These are phyloP conservation scores for Drosophila incognita DNA, from an alignment of 2,888 invertebrate genomes.

Conservation along the genomic window DNA sequence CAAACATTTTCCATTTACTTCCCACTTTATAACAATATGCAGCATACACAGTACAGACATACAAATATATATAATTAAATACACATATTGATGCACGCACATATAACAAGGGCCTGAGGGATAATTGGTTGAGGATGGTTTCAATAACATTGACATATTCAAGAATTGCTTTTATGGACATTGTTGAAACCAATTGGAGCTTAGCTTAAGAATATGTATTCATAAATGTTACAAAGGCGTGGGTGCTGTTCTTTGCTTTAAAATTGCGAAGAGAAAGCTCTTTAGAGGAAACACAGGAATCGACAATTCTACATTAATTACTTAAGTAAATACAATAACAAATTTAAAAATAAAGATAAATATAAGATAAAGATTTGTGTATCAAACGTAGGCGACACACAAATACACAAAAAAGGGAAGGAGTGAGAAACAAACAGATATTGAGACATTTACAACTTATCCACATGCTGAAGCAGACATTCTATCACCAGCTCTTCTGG, in stretches of 20 bases:
- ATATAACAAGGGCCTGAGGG: conserved; percentile 70
- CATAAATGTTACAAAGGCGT: conserved; percentile 15
- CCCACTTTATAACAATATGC: conserved; percentile 47
- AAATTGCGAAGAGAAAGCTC: conserved; percentile 59
- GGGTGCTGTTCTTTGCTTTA: conserved; percentile 19
- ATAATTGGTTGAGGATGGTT: conserved; percentile 40
- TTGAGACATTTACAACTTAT: conserved; percentile 67
- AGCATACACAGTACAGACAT: conserved; percentile 24
- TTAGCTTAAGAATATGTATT: conserved; percentile 25
- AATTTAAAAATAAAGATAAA: neutral
- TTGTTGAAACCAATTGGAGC: conserved; percentile 63
- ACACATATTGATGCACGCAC: conserved; percentile 22
- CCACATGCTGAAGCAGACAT: conserved; percentile 79
- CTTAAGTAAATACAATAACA: conserved; percentile 42
- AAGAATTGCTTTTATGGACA: conserved; percentile 18
- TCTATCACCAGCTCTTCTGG: conserved; percentile 64
- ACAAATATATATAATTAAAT: conserved; percentile 35
- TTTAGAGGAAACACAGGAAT: conserved; percentile 1
- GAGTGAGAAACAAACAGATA: neutral
- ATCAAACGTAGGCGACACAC: neutral
- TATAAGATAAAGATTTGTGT: neutral
- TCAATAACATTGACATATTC: conserved; percentile 26
- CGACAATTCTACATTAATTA: conserved; percentile 13
- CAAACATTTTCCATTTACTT: conserved; percentile 27
- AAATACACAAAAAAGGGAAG: conserved; percentile 1